phyloP scores from a whole-genome alignment of 1,140 invertebrate genomes.

The Steinernema feltiae region DNA sequence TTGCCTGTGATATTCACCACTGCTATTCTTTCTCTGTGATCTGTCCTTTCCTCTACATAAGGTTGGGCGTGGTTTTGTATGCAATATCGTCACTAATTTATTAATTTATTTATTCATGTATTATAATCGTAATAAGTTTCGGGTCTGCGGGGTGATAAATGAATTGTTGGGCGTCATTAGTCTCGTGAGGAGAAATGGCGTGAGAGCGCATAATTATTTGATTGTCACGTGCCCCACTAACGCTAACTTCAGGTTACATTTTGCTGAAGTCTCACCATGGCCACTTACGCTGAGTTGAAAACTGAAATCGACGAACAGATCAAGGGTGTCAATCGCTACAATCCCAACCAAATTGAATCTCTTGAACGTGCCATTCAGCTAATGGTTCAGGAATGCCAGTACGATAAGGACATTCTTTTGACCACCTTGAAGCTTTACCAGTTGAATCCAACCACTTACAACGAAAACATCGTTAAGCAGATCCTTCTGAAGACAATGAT shows the following conservation, averaged over 20 bases:
- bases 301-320: constrained; percentile 42
- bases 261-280: constrained; percentile 20
- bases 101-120: neutral
- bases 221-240: neutral
- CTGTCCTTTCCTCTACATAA: neutral
- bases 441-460: constrained; percentile 51
- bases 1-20: too few species aligned
- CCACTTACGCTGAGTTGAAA: constrained; percentile 42
- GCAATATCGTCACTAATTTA: too few species aligned
- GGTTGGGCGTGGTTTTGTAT: too few species aligned
- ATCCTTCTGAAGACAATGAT: constrained; percentile 55
- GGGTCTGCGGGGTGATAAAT: neutral
- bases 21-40: too few species aligned
- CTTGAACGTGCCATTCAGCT: constrained; percentile 29
- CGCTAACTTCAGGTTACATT: neutral
- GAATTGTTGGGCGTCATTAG: too few species aligned
- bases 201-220: neutral
- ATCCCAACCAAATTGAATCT: constrained; percentile 40
- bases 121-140: neutral
- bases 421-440: constrained; percentile 56
- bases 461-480: constrained; percentile 44
- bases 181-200: neutral
- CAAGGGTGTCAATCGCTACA: constrained; percentile 45
- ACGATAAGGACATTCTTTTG: constrained; percentile 55
- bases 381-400: constrained; percentile 47